Conservation (phyloP, 2,113 vertebrate species). For the Lepisosteus oculatus region DNA sequence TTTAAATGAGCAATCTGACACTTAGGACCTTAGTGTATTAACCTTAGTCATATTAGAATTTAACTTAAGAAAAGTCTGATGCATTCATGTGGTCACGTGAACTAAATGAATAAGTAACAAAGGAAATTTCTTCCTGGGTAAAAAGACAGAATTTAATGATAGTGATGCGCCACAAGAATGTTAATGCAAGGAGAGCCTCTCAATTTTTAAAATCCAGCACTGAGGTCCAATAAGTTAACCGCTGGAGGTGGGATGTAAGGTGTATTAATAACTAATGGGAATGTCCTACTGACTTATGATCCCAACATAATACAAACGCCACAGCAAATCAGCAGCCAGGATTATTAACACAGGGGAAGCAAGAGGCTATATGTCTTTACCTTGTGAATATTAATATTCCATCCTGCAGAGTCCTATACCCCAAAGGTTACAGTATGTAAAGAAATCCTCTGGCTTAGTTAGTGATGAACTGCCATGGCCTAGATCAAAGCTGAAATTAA, state of each 20-base stretch:
- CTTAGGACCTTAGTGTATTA: too few species aligned
- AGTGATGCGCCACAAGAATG: slow-evolving; percentile 3
- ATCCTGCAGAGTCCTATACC: background rate
- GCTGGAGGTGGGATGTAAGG: background rate
- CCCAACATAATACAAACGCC: slow-evolving; percentile 11
- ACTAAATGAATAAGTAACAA: too few species aligned
- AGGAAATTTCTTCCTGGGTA: too few species aligned
- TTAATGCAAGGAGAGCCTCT: slow-evolving; percentile 4
- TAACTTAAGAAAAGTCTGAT: too few species aligned
- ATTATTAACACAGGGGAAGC: background rate
- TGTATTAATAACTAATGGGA: slow-evolving; percentile 1
- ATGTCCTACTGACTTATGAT: slow-evolving; percentile 6
- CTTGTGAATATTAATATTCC: slow-evolving; percentile 6
- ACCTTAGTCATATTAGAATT: too few species aligned
- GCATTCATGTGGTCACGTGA: too few species aligned
- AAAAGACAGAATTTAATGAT: slow-evolving; percentile 6
- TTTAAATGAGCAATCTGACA: too few species aligned
- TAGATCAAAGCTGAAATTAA: background rate
- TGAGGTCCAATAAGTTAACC: background rate
- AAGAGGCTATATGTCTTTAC: background rate
- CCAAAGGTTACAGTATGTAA: background rate
- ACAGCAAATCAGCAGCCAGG: slow-evolving; percentile 5
- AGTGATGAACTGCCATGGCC: background rate
- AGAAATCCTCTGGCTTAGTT: slow-evolving; percentile 10
- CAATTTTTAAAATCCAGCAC: slow-evolving; percentile 6